These are phyloP conservation scores for Pygoscelis antarcticus DNA, from an alignment of 2,113 vertebrate genomes.

Conservation along the genomic window DNA sequence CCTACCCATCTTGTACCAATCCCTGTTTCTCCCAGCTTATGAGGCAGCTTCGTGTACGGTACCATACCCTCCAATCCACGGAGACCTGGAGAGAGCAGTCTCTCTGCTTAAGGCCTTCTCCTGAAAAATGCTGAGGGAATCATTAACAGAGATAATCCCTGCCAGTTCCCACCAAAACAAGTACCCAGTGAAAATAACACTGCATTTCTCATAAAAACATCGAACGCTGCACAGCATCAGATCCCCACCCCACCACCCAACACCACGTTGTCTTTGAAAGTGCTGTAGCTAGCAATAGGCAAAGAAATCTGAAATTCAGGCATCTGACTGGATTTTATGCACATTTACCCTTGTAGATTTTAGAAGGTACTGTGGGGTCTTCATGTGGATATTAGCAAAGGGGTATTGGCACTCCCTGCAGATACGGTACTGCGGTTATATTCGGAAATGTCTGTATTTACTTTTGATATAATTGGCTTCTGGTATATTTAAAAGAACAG, in stretches of 20 bases:
- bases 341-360: not conserved
- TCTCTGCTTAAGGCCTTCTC: not conserved
- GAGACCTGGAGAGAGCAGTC: not conserved
- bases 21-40: not conserved
- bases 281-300: not conserved
- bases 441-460: not conserved
- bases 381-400: not conserved
- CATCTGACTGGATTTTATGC: not conserved
- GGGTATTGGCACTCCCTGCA: not conserved
- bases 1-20: not conserved
- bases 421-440: not conserved
- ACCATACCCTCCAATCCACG: not conserved
- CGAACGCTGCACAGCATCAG: not conserved
- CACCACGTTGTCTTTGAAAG: fast-evolving
- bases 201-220: not conserved
- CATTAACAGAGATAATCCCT: not conserved
- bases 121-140: not conserved
- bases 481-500: not conserved
- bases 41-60: not conserved
- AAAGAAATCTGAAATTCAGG: not conserved
- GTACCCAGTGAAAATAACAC: not conserved
- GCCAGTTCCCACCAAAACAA: not conserved
- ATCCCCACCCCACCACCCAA: not conserved
- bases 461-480: not conserved
- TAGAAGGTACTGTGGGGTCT: not conserved